Conservation (phyloP, 2,888 invertebrate species). For the Standfussiana lucernea region DNA sequence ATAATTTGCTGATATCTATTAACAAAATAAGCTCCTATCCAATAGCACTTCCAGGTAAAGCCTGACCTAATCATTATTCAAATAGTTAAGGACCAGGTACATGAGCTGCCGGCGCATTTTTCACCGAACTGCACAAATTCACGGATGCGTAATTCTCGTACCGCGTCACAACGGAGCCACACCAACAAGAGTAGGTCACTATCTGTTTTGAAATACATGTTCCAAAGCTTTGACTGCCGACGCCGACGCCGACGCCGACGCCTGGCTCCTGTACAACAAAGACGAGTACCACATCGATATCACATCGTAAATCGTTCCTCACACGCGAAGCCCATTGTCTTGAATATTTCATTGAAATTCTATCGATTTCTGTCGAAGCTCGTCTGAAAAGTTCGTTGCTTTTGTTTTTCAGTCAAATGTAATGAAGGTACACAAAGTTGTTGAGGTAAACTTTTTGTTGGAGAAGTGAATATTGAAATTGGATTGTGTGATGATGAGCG, state of each 20-base stretch:
- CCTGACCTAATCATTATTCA: neutral
- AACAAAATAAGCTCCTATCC: neutral
- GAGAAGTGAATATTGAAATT: conserved; percentile 24
- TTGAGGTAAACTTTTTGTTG: conserved; percentile 10
- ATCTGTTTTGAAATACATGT: conserved; percentile 61
- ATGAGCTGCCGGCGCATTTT: neutral
- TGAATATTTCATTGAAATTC: conserved; percentile 68
- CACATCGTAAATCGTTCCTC: conserved; percentile 34
- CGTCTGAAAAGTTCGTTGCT: conserved; percentile 1
- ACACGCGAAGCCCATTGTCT: conserved; percentile 59
- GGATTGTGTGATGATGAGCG: conserved; percentile 10
- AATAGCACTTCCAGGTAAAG: too few relatives aligned
- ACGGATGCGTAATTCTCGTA: conserved; percentile 21
- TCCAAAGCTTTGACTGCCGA: conserved; percentile 36
- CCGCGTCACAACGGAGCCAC: conserved; percentile 51
- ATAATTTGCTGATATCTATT: neutral
- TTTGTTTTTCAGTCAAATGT: conserved; percentile 28
- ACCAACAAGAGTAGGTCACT: conserved; percentile 58
- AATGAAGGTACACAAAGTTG: conserved; percentile 15
- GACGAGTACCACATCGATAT: conserved; percentile 13
- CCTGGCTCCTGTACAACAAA: conserved; percentile 22
- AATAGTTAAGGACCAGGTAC: neutral
- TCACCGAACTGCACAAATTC: neutral
- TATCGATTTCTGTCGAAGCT: conserved; percentile 61
- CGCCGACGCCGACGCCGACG: conserved; percentile 6